Base-by-base conservation (phyloP, 2,113 vertebrate species). In the Sinocyclocheilus maitianheensis region DNA sequence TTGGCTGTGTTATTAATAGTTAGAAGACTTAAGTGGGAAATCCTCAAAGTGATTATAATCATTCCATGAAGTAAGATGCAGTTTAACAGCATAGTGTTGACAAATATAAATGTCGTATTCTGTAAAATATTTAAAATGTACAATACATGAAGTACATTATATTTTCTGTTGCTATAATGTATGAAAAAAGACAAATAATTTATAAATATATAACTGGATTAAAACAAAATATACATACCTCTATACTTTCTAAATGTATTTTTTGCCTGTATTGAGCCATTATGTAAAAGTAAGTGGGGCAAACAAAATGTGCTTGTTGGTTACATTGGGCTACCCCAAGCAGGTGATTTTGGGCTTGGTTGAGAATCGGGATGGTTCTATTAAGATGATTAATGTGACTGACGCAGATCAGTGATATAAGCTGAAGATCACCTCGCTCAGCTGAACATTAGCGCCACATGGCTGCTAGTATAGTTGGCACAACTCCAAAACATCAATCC, bases 371-470 rank as follows among this genome's bases (percentile, higher is more conserved):
- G 82, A 82, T 92, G 79, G 88, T 88, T 87, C 89, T 93, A 91
- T 94, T 93, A 93, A 93, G 91, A 89, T 91, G 93, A 95, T 95
- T 93, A 93, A 91, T 92, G 89, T 84, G 85, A 84, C 77, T 83
- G 87, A 89, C 88, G 88, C 84, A 92, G 92, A 90, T 93, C 91
- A 91, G 90, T 90, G 89, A 86, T 87, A 91, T 94, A 93, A 95
- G 90, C 92, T 81, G 81, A 84, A 86, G 90, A 93, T 93, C 91
- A 90, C 84, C 91, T 92, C 85, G 78, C 81, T 86, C 88, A 87
- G 85, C 92, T 93, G 87, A 93, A 92, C 91, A 93, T 88, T 88
- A 90, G 67, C 86, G 90, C 83, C 55, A 90, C 86, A 83, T 60
- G 91, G 87, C 87, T 77, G 20, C 71, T 81, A 85, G 81, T 83